These are phyloP conservation scores for Drosophila jambulina DNA, from an alignment of 1,140 invertebrate species.

Conservation along the genomic window DNA sequence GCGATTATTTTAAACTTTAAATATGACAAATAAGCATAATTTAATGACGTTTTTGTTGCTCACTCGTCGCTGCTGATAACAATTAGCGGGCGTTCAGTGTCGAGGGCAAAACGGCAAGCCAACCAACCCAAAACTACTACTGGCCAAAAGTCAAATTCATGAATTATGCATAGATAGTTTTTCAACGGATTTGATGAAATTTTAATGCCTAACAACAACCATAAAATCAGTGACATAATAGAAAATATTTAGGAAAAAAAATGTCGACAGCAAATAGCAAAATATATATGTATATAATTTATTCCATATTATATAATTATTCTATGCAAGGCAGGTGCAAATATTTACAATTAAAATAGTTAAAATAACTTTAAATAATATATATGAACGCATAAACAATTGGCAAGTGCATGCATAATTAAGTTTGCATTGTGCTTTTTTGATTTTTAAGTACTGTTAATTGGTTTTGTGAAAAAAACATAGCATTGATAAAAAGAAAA, in stretches of 20 bases:
- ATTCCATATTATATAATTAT: slow-evolving; percentile 20
- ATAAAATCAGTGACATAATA: slow-evolving; percentile 38
- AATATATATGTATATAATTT: slow-evolving; percentile 8
- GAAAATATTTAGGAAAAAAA: slow-evolving; percentile 19
- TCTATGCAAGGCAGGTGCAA: neutral
- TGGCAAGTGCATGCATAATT: slow-evolving; percentile 24
- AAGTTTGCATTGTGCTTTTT: neutral
- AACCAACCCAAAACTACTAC: slow-evolving; percentile 1
- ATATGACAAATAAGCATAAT: slow-evolving; percentile 67
- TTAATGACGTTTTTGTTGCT: slow-evolving; percentile 42
- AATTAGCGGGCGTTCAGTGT: slow-evolving; percentile 72
- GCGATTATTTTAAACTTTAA: slow-evolving; percentile 47
- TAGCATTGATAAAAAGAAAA: neutral
- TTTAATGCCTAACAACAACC: slow-evolving; percentile 43
- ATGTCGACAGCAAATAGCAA: neutral
- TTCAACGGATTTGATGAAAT: slow-evolving; percentile 64
- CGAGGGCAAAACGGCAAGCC: slow-evolving; percentile 43
- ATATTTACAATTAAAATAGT: slow-evolving; percentile 25
- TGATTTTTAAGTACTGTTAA: slow-evolving; percentile 2
- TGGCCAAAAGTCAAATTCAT: slow-evolving; percentile 35
- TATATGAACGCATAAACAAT: slow-evolving; percentile 3
- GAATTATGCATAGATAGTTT: slow-evolving; percentile 53
- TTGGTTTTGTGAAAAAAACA: slow-evolving; percentile 2
- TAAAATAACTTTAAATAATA: neutral
- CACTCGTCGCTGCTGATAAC: slow-evolving; percentile 29